Evolutionary conservation across 2,888 invertebrate species (phyloP), one percentile per base, ranked within the genome.

Genomic region (Actias luna): DNA sequence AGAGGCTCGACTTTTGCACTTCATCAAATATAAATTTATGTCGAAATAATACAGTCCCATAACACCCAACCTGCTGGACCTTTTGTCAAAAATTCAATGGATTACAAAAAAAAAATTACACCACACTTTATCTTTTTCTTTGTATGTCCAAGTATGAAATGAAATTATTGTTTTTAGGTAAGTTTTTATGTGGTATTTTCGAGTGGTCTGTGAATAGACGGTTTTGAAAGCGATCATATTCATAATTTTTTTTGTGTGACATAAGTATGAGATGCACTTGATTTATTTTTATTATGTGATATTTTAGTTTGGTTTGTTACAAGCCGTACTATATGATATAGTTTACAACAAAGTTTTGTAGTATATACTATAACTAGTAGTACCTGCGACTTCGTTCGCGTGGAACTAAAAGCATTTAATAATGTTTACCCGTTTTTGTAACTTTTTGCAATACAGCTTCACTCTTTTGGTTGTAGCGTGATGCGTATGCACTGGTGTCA

Each of bases 11-110:
- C 90, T 91, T 85, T 90, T 90, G 88, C 90, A 92, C 89, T 92
- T 92, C 92, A 92, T 92, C 92, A 92, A 92, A 92, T 80, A 85
- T 85, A 85, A 79, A 92, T 92, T 91, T 91, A 89, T 82, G 80
- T 75, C 75, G 65, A 75, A 80, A 90, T 87, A 89, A 89, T 89
- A 70, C 79, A 78, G 79, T 77, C 74, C 76, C 79, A 86, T 70
- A 78, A 78, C 78, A 77, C 74, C 76, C 79, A 86, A 90, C 90
- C 89, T 89, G 88, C 80, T 81, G 74, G 64, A 66, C 75, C 78
- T 78, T 80, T 88, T 86, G 84, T 81, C 69, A 65, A 57, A 10
- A 57, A 66, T 67, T 84, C 83, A 85, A 86, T 72, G 71, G 69
- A 64, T 55, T 63, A 69, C 79, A 80, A 83, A 83, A 82, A 83